phyloP scores from a whole-genome alignment of 2,113 vertebrate species.

The Hystrix cristata region DNA sequence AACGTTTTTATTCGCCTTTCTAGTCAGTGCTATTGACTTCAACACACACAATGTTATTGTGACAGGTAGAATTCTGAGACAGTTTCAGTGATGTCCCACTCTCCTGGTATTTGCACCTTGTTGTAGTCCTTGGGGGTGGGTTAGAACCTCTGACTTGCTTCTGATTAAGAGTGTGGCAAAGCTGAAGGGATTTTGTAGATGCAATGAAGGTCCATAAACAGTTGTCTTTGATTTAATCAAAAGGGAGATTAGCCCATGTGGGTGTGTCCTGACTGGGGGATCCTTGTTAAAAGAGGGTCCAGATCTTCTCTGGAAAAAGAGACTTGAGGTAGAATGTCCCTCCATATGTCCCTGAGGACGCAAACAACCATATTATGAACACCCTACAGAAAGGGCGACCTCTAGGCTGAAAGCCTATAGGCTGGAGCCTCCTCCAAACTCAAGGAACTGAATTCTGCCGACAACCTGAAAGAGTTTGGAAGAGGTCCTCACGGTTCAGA shows the following conservation, averaged over 20 bases:
- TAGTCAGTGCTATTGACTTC: background rate
- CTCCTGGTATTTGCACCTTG: background rate
- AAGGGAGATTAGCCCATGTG: background rate
- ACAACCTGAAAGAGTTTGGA: background rate
- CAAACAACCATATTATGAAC: conserved; percentile 1
- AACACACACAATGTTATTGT: conserved; percentile 5
- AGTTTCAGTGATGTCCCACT: background rate
- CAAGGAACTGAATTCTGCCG: conserved; percentile 20
- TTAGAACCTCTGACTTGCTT: background rate
- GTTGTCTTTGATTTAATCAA: conserved; percentile 36
- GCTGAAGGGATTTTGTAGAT: conserved; percentile 42
- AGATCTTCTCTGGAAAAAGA: conserved; percentile 34
- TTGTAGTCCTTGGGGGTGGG: background rate
- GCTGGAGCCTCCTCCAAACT: background rate
- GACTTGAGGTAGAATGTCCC: background rate
- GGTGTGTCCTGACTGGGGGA: background rate
- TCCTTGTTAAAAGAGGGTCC: background rate
- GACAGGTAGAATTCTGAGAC: conserved; percentile 24
- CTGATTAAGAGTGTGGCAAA: conserved; percentile 10
- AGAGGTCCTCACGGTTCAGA: background rate
- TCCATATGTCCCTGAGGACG: background rate
- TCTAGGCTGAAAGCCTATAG: background rate
- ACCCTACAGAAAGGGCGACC: background rate
- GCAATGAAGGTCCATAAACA: background rate
- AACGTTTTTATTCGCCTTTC: conserved; percentile 17